phyloP scores from a whole-genome alignment of 2,888 invertebrate species.

The Epinotia demarniana region DNA sequence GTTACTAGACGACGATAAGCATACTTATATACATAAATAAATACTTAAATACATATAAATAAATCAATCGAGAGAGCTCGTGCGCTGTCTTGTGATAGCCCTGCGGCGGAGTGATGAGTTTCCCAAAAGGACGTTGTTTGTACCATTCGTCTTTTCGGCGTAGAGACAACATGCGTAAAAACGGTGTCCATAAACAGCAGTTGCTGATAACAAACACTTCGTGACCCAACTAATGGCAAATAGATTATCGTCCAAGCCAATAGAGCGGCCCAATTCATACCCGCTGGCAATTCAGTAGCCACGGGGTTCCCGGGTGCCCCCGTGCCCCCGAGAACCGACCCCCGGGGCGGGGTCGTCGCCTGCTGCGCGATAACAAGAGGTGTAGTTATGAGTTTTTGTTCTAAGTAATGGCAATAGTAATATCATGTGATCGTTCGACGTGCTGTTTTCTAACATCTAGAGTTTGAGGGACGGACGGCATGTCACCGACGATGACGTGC shows the following conservation, averaged over 20 bases:
- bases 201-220: constrained; percentile 18
- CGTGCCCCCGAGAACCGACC: neutral
- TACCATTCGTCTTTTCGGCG: neutral
- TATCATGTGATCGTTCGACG: neutral
- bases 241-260: constrained; percentile 21
- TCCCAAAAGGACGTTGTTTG: neutral
- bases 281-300: constrained; percentile 18
- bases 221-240: constrained; percentile 22
- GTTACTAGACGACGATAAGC: no score
- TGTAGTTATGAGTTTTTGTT: constrained; percentile 22
- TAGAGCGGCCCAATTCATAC: constrained; percentile 23
- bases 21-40: no score
- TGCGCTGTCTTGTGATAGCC: no score
- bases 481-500: no score
- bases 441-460: neutral
- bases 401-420: neutral
- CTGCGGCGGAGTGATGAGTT: neutral
- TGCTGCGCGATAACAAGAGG: constrained; percentile 21
- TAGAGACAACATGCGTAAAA: neutral
- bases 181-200: neutral
- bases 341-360: constrained; percentile 21
- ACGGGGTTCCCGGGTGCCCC: constrained; percentile 14
- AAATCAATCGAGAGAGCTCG: no score
- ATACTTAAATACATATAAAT: no score
- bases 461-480: no score